Percentiles rank a stretch among this genome's conserved stretches.
Conservation (phyloP, 2,797 vertebrate species). For the Anguilla anguilla region DNA sequence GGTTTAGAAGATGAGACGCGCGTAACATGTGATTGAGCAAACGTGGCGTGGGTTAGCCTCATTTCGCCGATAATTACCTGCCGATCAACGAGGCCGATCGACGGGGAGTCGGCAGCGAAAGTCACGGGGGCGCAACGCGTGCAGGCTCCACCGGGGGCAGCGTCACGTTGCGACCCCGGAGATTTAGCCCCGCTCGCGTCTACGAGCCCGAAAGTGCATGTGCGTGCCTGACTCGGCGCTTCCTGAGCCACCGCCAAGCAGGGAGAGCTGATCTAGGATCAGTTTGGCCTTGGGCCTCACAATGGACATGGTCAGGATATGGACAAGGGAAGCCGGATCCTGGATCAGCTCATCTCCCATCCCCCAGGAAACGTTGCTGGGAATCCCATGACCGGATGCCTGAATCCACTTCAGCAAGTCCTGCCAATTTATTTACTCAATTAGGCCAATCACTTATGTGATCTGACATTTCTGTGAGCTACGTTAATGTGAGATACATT, state of each 20-base stretch:
- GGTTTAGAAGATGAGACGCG: background rate
- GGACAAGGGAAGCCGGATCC: background rate
- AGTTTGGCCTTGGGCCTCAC: background rate
- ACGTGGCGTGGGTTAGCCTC: background rate
- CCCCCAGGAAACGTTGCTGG: too few relatives aligned
- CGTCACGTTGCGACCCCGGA: background rate
- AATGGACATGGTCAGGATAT: background rate
- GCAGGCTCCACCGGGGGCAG: background rate
- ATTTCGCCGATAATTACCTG: background rate
- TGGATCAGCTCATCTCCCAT: background rate
- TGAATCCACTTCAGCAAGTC: background rate
- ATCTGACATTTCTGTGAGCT: background rate
- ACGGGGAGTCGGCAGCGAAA: background rate
- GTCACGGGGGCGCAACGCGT: background rate
- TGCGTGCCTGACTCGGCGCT: background rate
- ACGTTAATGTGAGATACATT: background rate
- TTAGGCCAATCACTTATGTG: background rate
- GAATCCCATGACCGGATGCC: background rate
- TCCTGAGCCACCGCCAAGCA: background rate
- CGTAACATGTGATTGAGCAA: background rate
- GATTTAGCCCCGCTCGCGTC: background rate
- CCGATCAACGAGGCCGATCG: background rate
- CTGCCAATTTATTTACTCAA: background rate
- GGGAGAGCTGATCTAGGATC: background rate
- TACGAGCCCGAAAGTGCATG: background rate